Evolutionary conservation across 2,888 invertebrate species (phyloP).

Genomic region (Oscheius sp.): DNA sequence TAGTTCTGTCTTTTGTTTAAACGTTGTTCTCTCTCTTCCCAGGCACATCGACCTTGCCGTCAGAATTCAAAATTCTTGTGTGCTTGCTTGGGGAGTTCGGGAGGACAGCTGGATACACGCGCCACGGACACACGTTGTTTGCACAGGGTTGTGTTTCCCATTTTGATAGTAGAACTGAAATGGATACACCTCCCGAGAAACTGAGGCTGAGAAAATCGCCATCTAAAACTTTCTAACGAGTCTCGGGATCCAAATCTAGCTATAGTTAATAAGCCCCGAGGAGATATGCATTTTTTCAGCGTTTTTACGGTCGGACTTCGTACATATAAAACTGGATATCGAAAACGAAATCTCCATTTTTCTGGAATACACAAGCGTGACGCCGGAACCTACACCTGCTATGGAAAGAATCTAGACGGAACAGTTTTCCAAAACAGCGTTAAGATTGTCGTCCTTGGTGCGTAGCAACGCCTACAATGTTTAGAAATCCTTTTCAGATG

Average conservation of each 20-base stretch:
- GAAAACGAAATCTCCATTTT: conserved; percentile 57
- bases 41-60: background rate
- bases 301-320: conserved; percentile 51
- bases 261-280: background rate
- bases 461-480: background rate
- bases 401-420: conserved; percentile 49
- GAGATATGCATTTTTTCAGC: conserved; percentile 33
- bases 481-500: conserved; percentile 33
- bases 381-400: conserved; percentile 48
- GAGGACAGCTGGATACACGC: conserved; percentile 20
- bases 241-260: background rate
- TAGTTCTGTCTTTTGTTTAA: background rate
- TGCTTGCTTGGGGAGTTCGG: conserved; percentile 14
- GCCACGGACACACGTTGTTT: conserved; percentile 28
- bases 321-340: conserved; percentile 41
- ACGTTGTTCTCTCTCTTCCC: background rate
- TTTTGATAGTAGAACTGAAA: conserved; percentile 23
- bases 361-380: conserved; percentile 48
- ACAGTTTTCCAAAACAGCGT: conserved; percentile 40
- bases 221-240: background rate
- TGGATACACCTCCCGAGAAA: conserved; percentile 16
- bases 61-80: conserved; percentile 18
- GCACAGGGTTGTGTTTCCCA: conserved; percentile 30
- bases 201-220: conserved; percentile 20
- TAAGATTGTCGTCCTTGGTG: conserved; percentile 50